phyloP scores from a whole-genome alignment of 2,888 invertebrate genomes.

The Drosophila suboccidentalis region DNA sequence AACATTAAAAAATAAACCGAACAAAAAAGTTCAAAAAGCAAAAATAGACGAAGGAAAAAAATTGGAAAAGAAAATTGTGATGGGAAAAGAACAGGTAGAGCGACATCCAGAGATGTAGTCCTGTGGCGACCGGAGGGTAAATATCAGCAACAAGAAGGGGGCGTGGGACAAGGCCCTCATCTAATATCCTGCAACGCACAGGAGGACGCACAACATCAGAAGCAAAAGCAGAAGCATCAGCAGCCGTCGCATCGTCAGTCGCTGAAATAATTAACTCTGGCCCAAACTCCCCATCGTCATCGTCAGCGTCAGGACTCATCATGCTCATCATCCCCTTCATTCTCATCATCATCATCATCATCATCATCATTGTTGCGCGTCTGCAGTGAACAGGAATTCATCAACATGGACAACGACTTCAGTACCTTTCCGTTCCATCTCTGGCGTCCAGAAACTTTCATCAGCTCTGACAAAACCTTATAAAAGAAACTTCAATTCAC shows the following conservation, averaged over 20 bases:
- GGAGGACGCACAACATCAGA: constrained; percentile 25
- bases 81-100: constrained; percentile 37
- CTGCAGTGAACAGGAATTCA: constrained; percentile 64
- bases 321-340: constrained; percentile 20
- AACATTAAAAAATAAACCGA: constrained; percentile 14
- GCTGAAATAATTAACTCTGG: constrained; percentile 73
- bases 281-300: constrained; percentile 32
- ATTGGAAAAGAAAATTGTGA: neutral
- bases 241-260: constrained; percentile 47
- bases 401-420: constrained; percentile 54
- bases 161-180: constrained; percentile 32
- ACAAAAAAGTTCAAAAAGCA: constrained; percentile 8
- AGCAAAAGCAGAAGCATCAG: constrained; percentile 12
- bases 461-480: constrained; percentile 34
- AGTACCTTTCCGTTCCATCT: constrained; percentile 10
- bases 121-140: constrained; percentile 28
- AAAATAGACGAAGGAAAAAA: constrained; percentile 18
- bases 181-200: constrained; percentile 70
- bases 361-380: constrained; percentile 31
- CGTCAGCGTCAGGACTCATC: constrained; percentile 21
- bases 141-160: constrained; percentile 15
- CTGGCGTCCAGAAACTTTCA: constrained; percentile 16
- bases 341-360: constrained; percentile 15
- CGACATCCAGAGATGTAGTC: constrained; percentile 26
- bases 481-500: constrained; percentile 52